Conservation (phyloP, 2,113 vertebrate species). For the Motacilla tschutschensis region DNA sequence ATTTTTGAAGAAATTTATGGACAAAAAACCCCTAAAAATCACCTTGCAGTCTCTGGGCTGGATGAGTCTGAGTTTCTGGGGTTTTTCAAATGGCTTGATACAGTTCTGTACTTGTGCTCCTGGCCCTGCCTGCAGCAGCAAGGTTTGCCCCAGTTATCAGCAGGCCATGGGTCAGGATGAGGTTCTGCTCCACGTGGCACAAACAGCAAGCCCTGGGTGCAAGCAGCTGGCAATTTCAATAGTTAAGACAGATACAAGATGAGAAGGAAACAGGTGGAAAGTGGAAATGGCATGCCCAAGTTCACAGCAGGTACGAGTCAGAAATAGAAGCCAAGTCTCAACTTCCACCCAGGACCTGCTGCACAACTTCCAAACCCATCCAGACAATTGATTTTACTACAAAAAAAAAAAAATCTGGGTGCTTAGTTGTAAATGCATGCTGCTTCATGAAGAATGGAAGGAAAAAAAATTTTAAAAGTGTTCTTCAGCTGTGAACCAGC, state of each 20-base stretch:
- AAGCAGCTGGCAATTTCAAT: background rate
- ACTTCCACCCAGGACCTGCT: background rate
- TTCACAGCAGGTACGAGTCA: slow-evolving; percentile 19
- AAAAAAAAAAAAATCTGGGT: background rate
- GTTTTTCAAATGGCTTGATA: fast-evolving
- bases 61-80: background rate
- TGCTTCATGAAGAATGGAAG: background rate
- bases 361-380: background rate
- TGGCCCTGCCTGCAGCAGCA: background rate
- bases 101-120: background rate
- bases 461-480: background rate
- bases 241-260: background rate
- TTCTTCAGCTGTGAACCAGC: background rate
- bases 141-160: background rate
- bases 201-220: background rate
- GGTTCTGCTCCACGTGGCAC: background rate
- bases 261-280: slow-evolving; percentile 38
- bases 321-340: slow-evolving; percentile 27
- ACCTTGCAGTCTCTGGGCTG: background rate
- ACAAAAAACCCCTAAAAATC: background rate
- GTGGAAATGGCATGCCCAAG: background rate
- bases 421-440: background rate
- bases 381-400: background rate
- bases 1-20: background rate
- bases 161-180: background rate